Conservation (phyloP, 2,113 vertebrate species). For the Ceratotherium simum region DNA sequence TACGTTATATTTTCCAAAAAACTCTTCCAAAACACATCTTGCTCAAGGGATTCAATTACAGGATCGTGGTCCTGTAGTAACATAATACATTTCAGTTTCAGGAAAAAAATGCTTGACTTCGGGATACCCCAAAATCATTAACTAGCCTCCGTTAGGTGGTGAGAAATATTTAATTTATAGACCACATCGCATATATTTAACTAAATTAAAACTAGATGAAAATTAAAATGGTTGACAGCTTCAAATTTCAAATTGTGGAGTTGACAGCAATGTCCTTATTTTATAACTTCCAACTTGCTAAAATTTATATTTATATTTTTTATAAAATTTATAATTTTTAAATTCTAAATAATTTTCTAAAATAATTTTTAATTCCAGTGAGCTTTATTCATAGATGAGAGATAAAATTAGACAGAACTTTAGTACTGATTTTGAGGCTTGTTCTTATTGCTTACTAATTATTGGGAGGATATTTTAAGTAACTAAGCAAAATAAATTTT, state of each 20-base stretch:
- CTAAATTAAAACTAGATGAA: background rate
- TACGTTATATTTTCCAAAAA: background rate
- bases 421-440: slow-evolving; percentile 5
- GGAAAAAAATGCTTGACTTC: slow-evolving; percentile 44
- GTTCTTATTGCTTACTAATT: slow-evolving; percentile 28
- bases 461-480: background rate
- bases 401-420: slow-evolving; percentile 3
- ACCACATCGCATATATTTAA: background rate
- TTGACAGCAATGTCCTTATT: slow-evolving; percentile 10
- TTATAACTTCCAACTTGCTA: background rate
- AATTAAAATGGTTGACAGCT: slow-evolving; percentile 12
- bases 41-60: slow-evolving; percentile 12
- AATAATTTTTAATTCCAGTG: slow-evolving; percentile 28
- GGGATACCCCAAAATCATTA: background rate
- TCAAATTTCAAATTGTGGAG: slow-evolving; percentile 33
- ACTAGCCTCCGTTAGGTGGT: background rate
- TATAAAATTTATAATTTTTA: background rate
- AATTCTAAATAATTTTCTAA: slow-evolving; percentile 17
- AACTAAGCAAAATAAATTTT: background rate
- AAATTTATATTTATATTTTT: background rate
- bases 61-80: background rate
- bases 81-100: background rate
- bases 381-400: background rate
- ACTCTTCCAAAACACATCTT: slow-evolving; percentile 17
- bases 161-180: background rate